These are phyloP conservation scores for Gymnorhina tibicen DNA, from an alignment of 2,113 vertebrate species.

Conservation along the genomic window DNA sequence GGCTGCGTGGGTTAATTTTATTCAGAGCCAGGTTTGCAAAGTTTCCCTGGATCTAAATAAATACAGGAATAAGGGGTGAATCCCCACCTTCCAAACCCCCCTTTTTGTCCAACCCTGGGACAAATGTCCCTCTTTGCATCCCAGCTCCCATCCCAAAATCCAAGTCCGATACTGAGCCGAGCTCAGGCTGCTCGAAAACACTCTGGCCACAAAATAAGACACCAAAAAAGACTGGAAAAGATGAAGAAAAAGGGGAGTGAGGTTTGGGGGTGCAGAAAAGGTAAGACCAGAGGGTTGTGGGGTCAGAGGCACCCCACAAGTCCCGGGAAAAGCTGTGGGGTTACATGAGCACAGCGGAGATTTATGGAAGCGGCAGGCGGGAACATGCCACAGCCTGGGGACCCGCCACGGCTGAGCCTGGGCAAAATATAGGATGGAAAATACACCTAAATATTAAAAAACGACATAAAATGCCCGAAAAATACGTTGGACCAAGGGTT, in stretches of 20 bases:
- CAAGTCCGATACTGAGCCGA: accelerated
- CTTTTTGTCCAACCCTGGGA: neutral
- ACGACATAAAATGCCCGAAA: accelerated
- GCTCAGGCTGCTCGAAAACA: neutral
- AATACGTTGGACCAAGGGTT: accelerated
- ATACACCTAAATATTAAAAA: neutral
- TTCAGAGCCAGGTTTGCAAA: neutral
- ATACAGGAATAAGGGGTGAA: neutral
- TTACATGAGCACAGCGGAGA: accelerated
- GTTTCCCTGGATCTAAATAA: neutral
- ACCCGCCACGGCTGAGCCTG: neutral
- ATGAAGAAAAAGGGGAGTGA: neutral
- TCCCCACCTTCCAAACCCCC: accelerated
- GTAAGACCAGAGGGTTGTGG: neutral
- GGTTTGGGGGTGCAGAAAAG: neutral
- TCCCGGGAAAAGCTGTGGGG: accelerated
- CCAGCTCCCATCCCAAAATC: neutral
- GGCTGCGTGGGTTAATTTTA: accelerated
- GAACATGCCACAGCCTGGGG: neutral
- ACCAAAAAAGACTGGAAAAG: accelerated
- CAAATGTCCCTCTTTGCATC: accelerated
- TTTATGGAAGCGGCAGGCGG: neutral
- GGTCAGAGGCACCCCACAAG: neutral
- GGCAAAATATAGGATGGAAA: accelerated
- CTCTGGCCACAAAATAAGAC: neutral